Conservation (phyloP, 1,140 invertebrate genomes). For the Rhagoletis zephyria region DNA sequence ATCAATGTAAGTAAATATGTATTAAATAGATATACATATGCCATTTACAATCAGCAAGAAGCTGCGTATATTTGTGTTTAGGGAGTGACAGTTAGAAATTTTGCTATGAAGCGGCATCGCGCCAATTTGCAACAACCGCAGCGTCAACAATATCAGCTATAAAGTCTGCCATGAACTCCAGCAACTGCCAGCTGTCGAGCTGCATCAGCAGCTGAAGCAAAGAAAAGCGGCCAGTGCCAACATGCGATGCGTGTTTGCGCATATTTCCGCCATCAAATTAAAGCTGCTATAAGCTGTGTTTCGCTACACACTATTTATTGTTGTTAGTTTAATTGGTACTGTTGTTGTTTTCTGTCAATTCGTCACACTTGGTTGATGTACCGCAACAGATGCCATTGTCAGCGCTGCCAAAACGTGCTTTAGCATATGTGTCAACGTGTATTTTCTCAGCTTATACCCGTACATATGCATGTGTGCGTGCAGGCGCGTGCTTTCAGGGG, state of each 20-base stretch:
- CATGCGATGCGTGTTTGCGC: neutral
- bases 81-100: neutral
- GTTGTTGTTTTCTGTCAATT: neutral
- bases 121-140: neutral
- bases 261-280: constrained; percentile 8
- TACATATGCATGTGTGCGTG: neutral
- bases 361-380: neutral
- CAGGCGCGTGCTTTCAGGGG: neutral
- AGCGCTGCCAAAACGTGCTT: neutral
- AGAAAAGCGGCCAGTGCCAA: no score
- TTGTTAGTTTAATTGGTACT: neutral
- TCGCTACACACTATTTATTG: neutral
- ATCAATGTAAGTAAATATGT: neutral
- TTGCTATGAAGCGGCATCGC: neutral
- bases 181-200: no score
- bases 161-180: no score
- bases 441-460: neutral
- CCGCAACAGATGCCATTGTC: neutral
- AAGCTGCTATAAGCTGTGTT: neutral
- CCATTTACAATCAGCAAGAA: neutral
- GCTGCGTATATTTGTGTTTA: neutral
- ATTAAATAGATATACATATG: neutral
- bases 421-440: constrained; percentile 28
- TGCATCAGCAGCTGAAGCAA: no score
- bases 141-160: neutral